These are phyloP conservation scores for Cuniculus paca DNA, from an alignment of 2,797 vertebrate genomes.

Conservation along the genomic window DNA sequence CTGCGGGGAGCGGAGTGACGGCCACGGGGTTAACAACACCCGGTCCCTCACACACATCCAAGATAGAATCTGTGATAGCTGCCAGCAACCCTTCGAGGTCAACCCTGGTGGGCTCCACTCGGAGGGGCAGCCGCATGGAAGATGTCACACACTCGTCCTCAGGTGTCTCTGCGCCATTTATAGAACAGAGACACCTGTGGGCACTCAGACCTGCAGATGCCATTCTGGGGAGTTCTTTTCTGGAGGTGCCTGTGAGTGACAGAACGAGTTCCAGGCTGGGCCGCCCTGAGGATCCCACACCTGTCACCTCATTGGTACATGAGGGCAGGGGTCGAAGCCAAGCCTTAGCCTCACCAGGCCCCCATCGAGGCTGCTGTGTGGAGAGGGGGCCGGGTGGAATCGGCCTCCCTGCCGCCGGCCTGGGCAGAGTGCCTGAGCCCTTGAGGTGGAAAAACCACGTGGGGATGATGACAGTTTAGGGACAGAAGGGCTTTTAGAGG, in stretches of 20 bases:
- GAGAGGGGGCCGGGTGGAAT: background rate
- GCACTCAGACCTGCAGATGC: background rate
- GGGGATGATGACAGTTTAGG: background rate
- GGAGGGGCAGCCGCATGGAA: background rate
- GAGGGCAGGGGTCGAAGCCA: background rate
- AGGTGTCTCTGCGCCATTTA: background rate
- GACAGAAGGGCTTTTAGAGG: background rate
- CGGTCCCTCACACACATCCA: no score
- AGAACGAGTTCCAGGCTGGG: no score
- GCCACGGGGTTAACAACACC: background rate
- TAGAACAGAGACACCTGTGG: background rate
- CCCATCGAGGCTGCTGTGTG: background rate
- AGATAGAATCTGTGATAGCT: background rate
- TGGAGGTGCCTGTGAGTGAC: rapidly evolving
- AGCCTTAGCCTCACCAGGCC: background rate
- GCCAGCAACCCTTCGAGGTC: background rate
- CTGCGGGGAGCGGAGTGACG: background rate
- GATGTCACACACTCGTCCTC: background rate
- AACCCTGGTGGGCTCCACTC: background rate
- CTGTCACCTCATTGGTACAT: background rate
- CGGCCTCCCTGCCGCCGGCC: background rate
- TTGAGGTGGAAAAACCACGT: background rate
- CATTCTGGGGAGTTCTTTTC: rapidly evolving
- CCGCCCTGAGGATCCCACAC: background rate
- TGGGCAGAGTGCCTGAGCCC: background rate